Conservation (phyloP, 2,113 vertebrate genomes). For the Alosa alosa region DNA sequence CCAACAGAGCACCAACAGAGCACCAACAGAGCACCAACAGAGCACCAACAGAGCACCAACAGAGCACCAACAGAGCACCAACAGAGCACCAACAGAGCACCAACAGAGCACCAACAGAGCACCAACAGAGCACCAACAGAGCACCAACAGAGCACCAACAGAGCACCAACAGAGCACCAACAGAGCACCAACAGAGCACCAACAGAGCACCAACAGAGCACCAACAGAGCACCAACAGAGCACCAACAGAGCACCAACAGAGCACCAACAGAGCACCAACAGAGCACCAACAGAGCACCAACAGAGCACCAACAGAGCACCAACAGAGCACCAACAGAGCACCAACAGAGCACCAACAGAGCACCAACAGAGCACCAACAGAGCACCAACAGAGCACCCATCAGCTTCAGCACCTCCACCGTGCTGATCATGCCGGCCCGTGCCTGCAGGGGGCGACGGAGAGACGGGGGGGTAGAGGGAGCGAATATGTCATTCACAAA, state of each 20-base stretch:
- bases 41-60: background rate
- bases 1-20: background rate
- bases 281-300: background rate
- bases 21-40: background rate
- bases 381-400: conserved; percentile 59
- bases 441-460: conserved; percentile 68
- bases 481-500: too few relatives aligned
- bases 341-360: background rate
- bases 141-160: background rate
- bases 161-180: background rate
- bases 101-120: background rate
- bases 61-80: background rate
- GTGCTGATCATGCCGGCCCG: conserved; percentile 97
- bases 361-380: background rate
- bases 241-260: background rate
- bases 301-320: background rate
- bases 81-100: background rate
- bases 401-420: conserved; percentile 94
- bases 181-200: background rate
- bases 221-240: background rate
- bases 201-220: background rate
- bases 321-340: background rate
- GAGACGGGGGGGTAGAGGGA: background rate
- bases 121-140: background rate
- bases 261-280: background rate